Evolutionary conservation across 1,140 invertebrate species (phyloP).

Genomic region (Eubasilissa regina): DNA sequence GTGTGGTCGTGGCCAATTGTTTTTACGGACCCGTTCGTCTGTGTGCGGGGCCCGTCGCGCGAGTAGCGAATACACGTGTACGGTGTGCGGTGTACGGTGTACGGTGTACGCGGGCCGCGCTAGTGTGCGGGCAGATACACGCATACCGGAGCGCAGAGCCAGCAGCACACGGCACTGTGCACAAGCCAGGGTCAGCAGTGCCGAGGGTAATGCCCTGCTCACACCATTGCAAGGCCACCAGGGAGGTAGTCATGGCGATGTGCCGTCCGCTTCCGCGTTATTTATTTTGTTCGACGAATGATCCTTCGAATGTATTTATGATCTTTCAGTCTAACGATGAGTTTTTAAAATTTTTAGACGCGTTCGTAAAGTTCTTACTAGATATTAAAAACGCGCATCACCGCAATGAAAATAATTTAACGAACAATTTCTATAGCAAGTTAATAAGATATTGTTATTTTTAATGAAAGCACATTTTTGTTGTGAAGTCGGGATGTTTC

Average conservation of each 20-base stretch:
- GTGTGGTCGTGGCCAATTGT: conserved; percentile 42
- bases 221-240: conserved; percentile 60
- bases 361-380: too few relatives aligned
- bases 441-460: too few relatives aligned
- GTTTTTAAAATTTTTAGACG: too few relatives aligned
- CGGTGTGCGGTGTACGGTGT: conserved; percentile 24
- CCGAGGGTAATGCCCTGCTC: conserved; percentile 59
- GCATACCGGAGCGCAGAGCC: conserved; percentile 6
- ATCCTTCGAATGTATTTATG: too few relatives aligned
- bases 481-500: too few relatives aligned
- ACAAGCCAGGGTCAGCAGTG: conserved; percentile 59
- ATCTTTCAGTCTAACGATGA: too few relatives aligned
- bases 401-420: too few relatives aligned
- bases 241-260: conserved; percentile 56
- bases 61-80: neutral
- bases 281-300: conserved; percentile 5
- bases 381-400: too few relatives aligned
- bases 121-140: too few relatives aligned
- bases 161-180: conserved; percentile 54
- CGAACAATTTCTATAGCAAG: too few relatives aligned
- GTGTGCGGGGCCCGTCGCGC: conserved; percentile 14
- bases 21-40: conserved; percentile 12
- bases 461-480: too few relatives aligned
- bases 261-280: conserved; percentile 56
- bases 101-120: neutral